Percentiles rank a stretch among this genome's conserved stretches.
Evolutionary conservation across 2,797 vertebrate species (phyloP).

Genomic region (Poecilia picta): DNA sequence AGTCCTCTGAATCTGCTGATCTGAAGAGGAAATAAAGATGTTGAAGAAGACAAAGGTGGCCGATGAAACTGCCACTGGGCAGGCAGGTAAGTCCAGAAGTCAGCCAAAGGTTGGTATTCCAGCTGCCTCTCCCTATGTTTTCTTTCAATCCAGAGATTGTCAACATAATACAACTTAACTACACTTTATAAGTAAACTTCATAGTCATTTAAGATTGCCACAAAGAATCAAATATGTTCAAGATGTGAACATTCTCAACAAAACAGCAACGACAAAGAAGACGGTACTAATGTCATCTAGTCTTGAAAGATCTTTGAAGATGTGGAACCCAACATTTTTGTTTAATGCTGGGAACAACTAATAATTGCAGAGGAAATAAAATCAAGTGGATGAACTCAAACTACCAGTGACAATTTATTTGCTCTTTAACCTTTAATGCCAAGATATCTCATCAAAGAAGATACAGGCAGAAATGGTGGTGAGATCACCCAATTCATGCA

Average conservation of each 20-base stretch:
- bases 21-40: conserved; percentile 69
- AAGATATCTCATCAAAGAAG: conserved; percentile 18
- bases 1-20: conserved; percentile 61
- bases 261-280: background rate
- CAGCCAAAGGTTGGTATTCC: conserved; percentile 34
- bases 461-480: background rate
- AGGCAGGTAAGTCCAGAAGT: conserved; percentile 77
- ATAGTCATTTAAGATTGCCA: conserved; percentile 14
- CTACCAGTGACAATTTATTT: conserved; percentile 15
- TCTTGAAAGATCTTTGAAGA: conserved; percentile 23
- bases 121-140: conserved; percentile 28
- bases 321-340: conserved; percentile 1
- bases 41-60: conserved; percentile 80
- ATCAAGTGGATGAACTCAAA: conserved; percentile 16
- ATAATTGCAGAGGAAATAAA: conserved; percentile 20
- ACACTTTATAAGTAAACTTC: conserved; percentile 3
- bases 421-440: background rate
- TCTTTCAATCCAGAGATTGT: conserved; percentile 13
- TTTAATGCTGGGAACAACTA: conserved; percentile 8
- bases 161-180: conserved; percentile 22
- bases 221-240: conserved; percentile 12
- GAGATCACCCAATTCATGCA: background rate
- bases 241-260: conserved; percentile 19
- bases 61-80: conserved; percentile 79
- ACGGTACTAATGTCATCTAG: background rate